Evolutionary conservation across 2,888 invertebrate species (phyloP).

Genomic region (Nyleta sp.): DNA sequence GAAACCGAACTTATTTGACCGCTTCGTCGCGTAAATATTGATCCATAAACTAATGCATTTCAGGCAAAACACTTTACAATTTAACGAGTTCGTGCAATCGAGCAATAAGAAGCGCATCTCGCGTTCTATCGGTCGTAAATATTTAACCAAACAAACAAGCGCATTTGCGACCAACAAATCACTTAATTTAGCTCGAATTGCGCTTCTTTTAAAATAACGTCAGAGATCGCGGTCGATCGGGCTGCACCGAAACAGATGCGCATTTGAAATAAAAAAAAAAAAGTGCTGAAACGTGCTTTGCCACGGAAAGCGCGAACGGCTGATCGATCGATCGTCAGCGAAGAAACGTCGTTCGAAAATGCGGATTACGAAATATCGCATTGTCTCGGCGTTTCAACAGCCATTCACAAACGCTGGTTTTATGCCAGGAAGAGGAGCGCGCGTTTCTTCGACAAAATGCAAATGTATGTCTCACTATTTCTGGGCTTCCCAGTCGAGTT

Average conservation of each 20-base stretch:
- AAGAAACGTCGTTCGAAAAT: slow-evolving; percentile 19
- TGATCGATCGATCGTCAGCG: slow-evolving; percentile 35
- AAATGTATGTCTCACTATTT: slow-evolving; percentile 75
- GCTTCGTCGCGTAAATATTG: too few relatives aligned
- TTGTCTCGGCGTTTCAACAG: slow-evolving; percentile 67
- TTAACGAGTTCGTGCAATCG: too few relatives aligned
- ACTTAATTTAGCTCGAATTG: slow-evolving; percentile 41
- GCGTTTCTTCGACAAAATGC: slow-evolving; percentile 68
- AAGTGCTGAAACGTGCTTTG: too few relatives aligned
- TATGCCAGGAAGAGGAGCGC: slow-evolving; percentile 73
- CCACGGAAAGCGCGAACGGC: background rate
- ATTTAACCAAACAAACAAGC: slow-evolving; percentile 31
- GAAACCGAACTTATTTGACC: too few relatives aligned
- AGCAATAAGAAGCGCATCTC: background rate
- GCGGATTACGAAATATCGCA: slow-evolving; percentile 51
- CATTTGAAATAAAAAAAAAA: too few relatives aligned
- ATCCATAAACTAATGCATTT: too few relatives aligned
- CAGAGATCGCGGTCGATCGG: too few relatives aligned
- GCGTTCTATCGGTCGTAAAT: background rate
- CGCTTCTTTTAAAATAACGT: slow-evolving; percentile 40
- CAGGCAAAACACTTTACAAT: too few relatives aligned
- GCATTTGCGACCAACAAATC: slow-evolving; percentile 36
- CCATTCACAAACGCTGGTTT: slow-evolving; percentile 73
- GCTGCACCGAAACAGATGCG: too few relatives aligned
- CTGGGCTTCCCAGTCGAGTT: slow-evolving; percentile 69